A percentile compares a stretch with the other conserved stretches of the same genome.
Evolutionary conservation across 2,888 invertebrate genomes (phyloP).

Genomic region (Helicoverpa assulta): DNA sequence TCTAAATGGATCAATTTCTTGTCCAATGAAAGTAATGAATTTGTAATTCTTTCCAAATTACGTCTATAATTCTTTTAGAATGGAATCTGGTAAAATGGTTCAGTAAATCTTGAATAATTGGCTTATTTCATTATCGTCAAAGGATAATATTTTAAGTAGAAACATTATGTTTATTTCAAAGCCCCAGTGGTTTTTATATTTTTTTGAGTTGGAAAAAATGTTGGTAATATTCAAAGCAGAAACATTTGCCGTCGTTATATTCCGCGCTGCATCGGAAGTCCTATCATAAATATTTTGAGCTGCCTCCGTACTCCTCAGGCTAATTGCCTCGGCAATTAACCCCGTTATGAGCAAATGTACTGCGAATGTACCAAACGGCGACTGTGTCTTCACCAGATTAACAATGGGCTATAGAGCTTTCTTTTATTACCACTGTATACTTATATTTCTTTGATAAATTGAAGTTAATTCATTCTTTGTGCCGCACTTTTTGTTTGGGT

Average conservation of each 20-base stretch:
- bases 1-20: conserved; percentile 22
- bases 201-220: not conserved
- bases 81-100: conserved; percentile 26
- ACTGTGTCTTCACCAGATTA: conserved; percentile 61
- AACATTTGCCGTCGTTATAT: conserved; percentile 26
- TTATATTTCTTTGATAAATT: conserved; percentile 62
- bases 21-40: conserved; percentile 33
- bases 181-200: not conserved
- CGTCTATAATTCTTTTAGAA: conserved; percentile 22
- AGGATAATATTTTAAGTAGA: not conserved
- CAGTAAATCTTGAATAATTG: conserved; percentile 42
- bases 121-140: conserved; percentile 27
- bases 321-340: conserved; percentile 82
- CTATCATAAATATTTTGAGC: conserved; percentile 71
- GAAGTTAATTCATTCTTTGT: conserved; percentile 48
- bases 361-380: conserved; percentile 67
- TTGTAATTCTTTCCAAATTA: conserved; percentile 40
- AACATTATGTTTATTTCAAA: not conserved
- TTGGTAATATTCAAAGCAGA: conserved; percentile 17
- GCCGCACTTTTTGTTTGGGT: conserved; percentile 26
- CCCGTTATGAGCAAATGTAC: conserved; percentile 67
- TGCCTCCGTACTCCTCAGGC: conserved; percentile 68
- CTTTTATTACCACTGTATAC: conserved; percentile 53
- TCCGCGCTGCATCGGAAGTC: conserved; percentile 53
- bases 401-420: conserved; percentile 68